These are phyloP conservation scores for Grantiella picta DNA, from an alignment of 2,113 vertebrate genomes.

Conservation along the genomic window DNA sequence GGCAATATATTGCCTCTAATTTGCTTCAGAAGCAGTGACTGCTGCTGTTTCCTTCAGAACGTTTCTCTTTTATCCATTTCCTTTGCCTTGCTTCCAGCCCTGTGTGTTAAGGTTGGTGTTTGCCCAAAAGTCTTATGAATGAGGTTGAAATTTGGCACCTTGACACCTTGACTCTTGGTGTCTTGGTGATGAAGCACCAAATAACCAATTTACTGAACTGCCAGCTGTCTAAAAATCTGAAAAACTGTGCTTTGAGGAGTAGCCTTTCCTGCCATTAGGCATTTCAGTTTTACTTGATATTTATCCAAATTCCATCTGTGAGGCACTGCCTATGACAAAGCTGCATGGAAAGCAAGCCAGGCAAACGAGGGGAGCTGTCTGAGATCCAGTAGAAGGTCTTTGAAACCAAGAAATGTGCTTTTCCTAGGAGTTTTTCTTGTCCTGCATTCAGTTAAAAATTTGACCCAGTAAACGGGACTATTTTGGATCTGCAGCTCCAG, in stretches of 20 bases:
- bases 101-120: neutral
- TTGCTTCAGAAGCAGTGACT: neutral
- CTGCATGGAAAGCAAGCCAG: neutral
- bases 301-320: neutral
- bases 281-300: neutral
- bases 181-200: neutral
- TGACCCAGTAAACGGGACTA: neutral
- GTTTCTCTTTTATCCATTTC: neutral
- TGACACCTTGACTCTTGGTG: neutral
- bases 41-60: neutral
- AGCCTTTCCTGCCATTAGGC: neutral
- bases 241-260: neutral
- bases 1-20: neutral
- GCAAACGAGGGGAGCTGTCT: neutral
- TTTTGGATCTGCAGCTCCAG: neutral
- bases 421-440: neutral
- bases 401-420: neutral
- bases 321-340: neutral
- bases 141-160: neutral
- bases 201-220: neutral
- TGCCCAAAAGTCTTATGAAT: neutral
- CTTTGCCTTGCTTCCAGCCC: neutral
- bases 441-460: neutral
- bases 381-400: neutral
- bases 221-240: neutral